Conservation (phyloP, 2,113 vertebrate genomes). For the Pontoporia blainvillei region DNA sequence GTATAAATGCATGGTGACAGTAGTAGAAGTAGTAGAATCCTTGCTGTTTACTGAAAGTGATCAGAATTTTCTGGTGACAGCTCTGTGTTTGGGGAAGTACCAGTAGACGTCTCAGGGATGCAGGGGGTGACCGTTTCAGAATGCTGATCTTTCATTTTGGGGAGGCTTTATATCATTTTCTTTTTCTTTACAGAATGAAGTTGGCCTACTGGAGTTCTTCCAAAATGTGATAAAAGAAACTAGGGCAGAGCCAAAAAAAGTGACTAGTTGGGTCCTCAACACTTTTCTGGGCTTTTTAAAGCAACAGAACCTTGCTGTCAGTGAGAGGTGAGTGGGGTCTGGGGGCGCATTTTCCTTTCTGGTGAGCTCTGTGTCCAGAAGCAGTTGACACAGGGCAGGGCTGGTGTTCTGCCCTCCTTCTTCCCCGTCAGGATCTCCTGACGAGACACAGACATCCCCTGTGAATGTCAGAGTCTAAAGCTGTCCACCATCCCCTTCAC, state of each 20-base stretch:
- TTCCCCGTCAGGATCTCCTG: not conserved
- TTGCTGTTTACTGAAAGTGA: not conserved
- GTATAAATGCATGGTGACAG: rapidly evolving
- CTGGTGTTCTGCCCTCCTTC: not conserved
- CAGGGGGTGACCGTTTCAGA: not conserved
- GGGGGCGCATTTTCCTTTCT: not conserved
- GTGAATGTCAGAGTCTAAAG: not conserved
- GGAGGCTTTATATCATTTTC: not conserved
- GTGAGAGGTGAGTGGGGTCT: slow-evolving; percentile 88
- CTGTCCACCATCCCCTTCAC: not conserved
- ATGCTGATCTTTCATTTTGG: slow-evolving; percentile 14
- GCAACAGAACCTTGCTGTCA: slow-evolving; percentile 84
- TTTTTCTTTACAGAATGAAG: slow-evolving; percentile 87
- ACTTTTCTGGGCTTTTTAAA: slow-evolving; percentile 89
- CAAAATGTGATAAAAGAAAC: slow-evolving; percentile 87
- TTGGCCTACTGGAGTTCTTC: slow-evolving; percentile 93
- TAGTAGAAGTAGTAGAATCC: not conserved
- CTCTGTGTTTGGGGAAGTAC: not conserved
- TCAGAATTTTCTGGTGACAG: not conserved
- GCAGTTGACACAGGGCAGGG: not conserved
- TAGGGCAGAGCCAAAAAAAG: slow-evolving; percentile 89
- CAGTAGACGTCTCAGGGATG: not conserved
- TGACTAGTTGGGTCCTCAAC: slow-evolving; percentile 94
- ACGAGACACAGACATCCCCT: not conserved
- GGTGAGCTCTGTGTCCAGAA: not conserved